A percentile compares a stretch with the other conserved stretches of the same genome.
Conservation (phyloP, 2,113 vertebrate genomes). For the Microtus montanus region DNA sequence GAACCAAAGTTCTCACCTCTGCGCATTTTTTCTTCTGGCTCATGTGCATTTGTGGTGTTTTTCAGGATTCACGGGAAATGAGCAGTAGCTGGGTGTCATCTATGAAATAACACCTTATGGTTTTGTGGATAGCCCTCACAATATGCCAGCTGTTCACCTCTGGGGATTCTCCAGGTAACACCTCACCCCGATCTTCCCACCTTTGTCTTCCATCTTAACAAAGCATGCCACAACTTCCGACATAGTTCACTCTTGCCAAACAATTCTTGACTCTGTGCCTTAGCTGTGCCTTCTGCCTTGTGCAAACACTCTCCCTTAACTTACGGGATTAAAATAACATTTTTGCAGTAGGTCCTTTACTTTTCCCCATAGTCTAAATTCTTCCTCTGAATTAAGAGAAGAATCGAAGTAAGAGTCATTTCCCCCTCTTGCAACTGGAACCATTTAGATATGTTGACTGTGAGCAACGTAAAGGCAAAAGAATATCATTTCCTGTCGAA, state of each 20-base stretch:
- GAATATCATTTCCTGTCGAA: slow-evolving; percentile 35
- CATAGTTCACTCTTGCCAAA: neutral
- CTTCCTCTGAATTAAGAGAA: neutral
- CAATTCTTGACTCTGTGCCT: neutral
- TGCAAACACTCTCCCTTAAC: neutral
- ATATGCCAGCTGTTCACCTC: neutral
- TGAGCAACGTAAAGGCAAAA: neutral
- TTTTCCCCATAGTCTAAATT: neutral
- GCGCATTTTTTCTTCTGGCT: neutral
- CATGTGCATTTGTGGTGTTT: neutral
- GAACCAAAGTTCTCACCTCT: neutral
- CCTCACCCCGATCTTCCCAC: neutral
- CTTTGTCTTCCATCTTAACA: neutral
- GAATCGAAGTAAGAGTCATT: neutral
- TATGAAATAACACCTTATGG: neutral
- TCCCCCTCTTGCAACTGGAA: neutral
- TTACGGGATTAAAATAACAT: neutral
- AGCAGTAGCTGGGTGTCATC: neutral
- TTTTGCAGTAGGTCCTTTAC: neutral
- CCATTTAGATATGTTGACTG: neutral
- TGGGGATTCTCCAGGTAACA: neutral
- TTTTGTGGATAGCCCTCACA: neutral
- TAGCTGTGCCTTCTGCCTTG: neutral
- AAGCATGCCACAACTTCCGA: neutral
- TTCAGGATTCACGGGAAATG: neutral